A percentile compares a stretch with the other conserved stretches of the same genome.
Evolutionary conservation across 1,140 invertebrate species (phyloP).

Genomic region (Leptinotarsa texana): DNA sequence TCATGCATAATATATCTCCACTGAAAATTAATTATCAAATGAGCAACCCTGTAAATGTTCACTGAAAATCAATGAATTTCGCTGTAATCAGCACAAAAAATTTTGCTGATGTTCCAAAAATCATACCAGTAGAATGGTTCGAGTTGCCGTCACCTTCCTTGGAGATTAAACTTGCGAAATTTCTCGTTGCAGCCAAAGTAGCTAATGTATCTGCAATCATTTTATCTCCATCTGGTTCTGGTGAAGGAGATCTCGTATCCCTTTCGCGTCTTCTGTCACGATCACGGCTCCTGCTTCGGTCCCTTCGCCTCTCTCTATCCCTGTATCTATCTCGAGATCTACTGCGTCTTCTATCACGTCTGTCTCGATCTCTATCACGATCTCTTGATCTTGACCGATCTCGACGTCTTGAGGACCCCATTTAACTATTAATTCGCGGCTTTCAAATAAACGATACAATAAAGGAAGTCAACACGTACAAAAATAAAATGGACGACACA

Average conservation of each 20-base stretch:
- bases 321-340: constrained; percentile 59
- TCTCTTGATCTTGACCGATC: constrained; percentile 55
- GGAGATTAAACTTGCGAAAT: constrained; percentile 57
- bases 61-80: too few relatives aligned
- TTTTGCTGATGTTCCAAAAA: too few relatives aligned
- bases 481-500: too few relatives aligned
- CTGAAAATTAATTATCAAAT: too few relatives aligned
- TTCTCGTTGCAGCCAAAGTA: constrained; percentile 57
- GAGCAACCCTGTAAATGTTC: too few relatives aligned
- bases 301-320: constrained; percentile 60
- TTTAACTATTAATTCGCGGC: not conserved
- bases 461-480: too few relatives aligned
- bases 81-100: too few relatives aligned
- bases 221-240: constrained; percentile 52
- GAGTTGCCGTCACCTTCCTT: constrained; percentile 56
- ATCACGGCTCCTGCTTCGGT: constrained; percentile 54
- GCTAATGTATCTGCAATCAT: constrained; percentile 55
- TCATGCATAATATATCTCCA: too few relatives aligned
- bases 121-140: constrained; percentile 45
- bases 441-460: too few relatives aligned
- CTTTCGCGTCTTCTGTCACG: constrained; percentile 57
- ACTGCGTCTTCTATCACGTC: constrained; percentile 50
- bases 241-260: constrained; percentile 58
- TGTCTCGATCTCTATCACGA: constrained; percentile 52
- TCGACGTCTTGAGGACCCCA: constrained; percentile 46